Conservation (phyloP, 2,113 vertebrate species). For the Sinosuthora webbiana region DNA sequence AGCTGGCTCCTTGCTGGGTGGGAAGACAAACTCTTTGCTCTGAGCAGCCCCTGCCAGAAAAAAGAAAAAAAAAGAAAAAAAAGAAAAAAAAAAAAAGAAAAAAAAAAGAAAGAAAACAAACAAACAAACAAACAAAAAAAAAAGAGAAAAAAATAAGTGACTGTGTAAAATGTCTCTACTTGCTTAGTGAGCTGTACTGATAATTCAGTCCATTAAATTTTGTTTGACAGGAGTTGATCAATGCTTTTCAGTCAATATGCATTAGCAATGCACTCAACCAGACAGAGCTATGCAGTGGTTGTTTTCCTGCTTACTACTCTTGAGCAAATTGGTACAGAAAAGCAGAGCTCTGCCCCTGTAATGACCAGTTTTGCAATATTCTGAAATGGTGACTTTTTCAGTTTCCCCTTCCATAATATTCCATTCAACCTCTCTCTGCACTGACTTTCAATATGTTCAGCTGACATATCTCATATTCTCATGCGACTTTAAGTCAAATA, state of each 20-base stretch:
- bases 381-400: background rate
- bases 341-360: background rate
- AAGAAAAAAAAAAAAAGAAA: background rate
- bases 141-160: background rate
- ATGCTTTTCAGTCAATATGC: background rate
- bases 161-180: background rate
- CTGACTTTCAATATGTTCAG: background rate
- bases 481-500: background rate
- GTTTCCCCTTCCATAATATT: background rate
- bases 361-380: background rate
- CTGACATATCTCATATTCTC: background rate
- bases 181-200: background rate
- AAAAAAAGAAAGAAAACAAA: too few species aligned
- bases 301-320: background rate
- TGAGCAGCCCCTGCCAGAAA: slow-evolving; percentile 77
- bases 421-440: background rate
- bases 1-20: slow-evolving; percentile 79
- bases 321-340: background rate
- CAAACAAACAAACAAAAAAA: too few species aligned
- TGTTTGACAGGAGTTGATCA: background rate
- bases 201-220: background rate
- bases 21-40: slow-evolving; percentile 85
- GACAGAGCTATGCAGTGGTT: background rate
- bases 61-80: background rate
- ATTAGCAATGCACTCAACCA: background rate